A percentile compares a stretch with the other conserved stretches of the same genome.
These are phyloP conservation scores for Neolamprologus ventralis DNA, from an alignment of 2,113 vertebrate species.

Conservation along the genomic window DNA sequence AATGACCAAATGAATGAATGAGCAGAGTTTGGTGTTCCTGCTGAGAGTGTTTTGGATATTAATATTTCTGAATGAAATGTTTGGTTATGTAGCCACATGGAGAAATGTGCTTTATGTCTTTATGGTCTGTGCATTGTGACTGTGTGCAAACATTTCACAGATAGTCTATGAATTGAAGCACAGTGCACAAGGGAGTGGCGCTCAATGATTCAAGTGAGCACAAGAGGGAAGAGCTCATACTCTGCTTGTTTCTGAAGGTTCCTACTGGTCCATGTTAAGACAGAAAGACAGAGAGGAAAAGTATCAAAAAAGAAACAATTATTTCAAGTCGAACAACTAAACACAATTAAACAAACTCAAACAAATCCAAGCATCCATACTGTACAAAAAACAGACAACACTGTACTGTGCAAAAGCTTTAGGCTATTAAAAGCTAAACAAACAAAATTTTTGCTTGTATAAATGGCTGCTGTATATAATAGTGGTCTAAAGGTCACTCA, in stretches of 20 bases:
- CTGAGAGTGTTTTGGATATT: background rate
- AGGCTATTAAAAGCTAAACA: background rate
- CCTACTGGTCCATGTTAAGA: slow-evolving; percentile 67
- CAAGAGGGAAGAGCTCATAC: slow-evolving; percentile 57
- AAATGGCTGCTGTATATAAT: background rate
- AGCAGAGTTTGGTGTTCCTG: background rate
- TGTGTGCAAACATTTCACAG: slow-evolving; percentile 1
- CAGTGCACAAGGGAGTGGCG: slow-evolving; percentile 14
- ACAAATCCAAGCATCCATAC: background rate
- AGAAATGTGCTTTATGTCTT: slow-evolving; percentile 17
- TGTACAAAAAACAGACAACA: background rate
- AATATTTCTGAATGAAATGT: slow-evolving; percentile 22
- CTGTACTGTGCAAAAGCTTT: background rate
- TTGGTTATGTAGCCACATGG: slow-evolving; percentile 16
- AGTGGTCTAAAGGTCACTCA: background rate
- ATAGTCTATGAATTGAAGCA: slow-evolving; percentile 21
- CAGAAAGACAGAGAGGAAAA: slow-evolving; percentile 50
- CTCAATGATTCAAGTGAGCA: slow-evolving; percentile 51
- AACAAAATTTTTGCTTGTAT: background rate
- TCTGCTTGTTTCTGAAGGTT: slow-evolving; percentile 78
- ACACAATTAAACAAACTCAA: background rate
- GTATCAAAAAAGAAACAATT: slow-evolving; percentile 13
- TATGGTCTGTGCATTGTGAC: slow-evolving; percentile 19
- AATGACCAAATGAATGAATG: slow-evolving; percentile 29
- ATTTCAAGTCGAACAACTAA: background rate